Evolutionary conservation across 2,888 invertebrate species (phyloP).

Genomic region (Lasioglossum pauxillum): DNA sequence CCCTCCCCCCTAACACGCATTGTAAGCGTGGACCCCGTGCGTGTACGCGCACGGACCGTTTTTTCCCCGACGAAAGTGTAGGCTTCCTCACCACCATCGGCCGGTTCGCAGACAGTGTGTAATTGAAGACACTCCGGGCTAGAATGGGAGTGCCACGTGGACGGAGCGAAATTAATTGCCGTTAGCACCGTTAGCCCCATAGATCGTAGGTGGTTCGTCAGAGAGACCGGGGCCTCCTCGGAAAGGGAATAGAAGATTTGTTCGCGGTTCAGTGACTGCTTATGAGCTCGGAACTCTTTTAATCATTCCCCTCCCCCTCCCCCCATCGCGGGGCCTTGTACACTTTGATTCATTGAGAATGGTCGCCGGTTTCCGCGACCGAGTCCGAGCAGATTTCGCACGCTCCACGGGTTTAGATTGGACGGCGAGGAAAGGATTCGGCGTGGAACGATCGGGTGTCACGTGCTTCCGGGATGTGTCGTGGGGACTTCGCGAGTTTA

Average conservation of each 20-base stretch:
- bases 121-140: constrained; percentile 78
- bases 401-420: not conserved
- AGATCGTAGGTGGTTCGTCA: constrained; percentile 59
- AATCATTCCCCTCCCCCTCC: not conserved
- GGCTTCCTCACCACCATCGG: constrained; percentile 30
- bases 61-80: constrained; percentile 24
- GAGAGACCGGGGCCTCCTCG: constrained; percentile 40
- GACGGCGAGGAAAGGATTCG: not conserved
- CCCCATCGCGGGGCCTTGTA: not conserved
- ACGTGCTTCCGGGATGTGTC: not conserved
- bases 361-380: not conserved
- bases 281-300: not conserved
- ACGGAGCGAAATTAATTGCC: constrained; percentile 77
- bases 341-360: constrained; percentile 2
- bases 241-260: constrained; percentile 50
- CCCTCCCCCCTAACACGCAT: not conserved
- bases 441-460: constrained; percentile 1
- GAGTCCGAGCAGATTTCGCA: not conserved
- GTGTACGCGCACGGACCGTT: constrained; percentile 30
- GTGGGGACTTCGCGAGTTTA: not conserved
- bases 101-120: constrained; percentile 54
- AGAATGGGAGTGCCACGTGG: constrained; percentile 78
- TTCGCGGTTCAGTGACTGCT: constrained; percentile 33
- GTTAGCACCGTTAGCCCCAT: constrained; percentile 70
- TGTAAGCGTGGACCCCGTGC: constrained; percentile 20